Evolutionary conservation across 2,797 vertebrate genomes (phyloP).

Genomic region (Acrossocheilus fasciatus): DNA sequence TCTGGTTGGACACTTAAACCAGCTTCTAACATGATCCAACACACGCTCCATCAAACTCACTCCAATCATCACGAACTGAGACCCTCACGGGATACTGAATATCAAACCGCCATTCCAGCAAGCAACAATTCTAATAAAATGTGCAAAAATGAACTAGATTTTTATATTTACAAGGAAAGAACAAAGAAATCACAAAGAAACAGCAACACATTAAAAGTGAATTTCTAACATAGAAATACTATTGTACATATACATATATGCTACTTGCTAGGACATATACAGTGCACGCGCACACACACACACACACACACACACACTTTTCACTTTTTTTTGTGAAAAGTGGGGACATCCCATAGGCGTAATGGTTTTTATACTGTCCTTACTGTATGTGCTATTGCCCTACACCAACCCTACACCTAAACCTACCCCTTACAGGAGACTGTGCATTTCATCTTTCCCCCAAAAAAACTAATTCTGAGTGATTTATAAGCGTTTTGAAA

Average conservation of each 20-base stretch:
- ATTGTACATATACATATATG: too few species aligned
- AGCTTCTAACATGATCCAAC: slow-evolving; percentile 4
- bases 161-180: too few species aligned
- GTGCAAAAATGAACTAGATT: background rate
- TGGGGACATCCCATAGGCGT: too few species aligned
- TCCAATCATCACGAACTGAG: background rate
- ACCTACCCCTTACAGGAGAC: too few species aligned
- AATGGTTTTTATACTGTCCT: too few species aligned
- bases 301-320: background rate
- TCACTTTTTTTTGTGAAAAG: too few species aligned
- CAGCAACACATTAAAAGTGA: background rate
- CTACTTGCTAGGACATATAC: slow-evolving; percentile 6
- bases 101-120: background rate
- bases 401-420: too few species aligned
- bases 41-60: slow-evolving; percentile 2
- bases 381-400: too few species aligned
- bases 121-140: background rate
- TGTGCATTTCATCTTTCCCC: too few species aligned
- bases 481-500: too few species aligned
- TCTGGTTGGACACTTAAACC: slow-evolving; percentile 53
- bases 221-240: too few species aligned
- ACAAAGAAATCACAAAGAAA: background rate
- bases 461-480: too few species aligned
- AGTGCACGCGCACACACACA: background rate
- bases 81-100: background rate